Percentiles rank a stretch among this genome's conserved stretches.
phyloP scores from a whole-genome alignment of 92 coral and sea anemone species.

The Anthopleura xanthogrammica region DNA sequence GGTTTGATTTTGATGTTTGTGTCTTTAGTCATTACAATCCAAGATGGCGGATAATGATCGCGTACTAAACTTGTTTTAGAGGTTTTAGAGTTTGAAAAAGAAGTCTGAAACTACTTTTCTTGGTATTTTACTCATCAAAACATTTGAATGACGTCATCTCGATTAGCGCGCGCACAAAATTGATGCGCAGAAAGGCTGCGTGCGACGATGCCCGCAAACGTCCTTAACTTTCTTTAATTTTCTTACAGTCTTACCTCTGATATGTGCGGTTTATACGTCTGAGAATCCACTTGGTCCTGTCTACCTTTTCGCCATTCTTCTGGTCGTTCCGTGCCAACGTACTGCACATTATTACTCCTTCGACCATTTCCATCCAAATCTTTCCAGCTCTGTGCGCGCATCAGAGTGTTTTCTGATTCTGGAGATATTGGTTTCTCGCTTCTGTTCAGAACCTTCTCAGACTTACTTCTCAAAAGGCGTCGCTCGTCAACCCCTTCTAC shows the following conservation, averaged over 20 bases:
- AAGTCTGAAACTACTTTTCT: too few species aligned
- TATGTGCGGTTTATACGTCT: not conserved
- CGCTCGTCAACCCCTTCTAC: conserved; percentile 9
- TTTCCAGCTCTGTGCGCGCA: conserved; percentile 33
- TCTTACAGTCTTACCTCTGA: not conserved
- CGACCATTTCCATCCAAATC: conserved; percentile 13
- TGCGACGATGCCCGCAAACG: too few species aligned
- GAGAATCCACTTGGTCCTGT: not conserved
- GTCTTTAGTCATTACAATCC: too few species aligned
- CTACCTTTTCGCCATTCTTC: not conserved
- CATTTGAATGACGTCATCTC: too few species aligned
- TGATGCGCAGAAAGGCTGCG: too few species aligned
- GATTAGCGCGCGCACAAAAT: too few species aligned
- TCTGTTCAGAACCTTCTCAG: conserved; percentile 30
- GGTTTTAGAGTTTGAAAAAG: too few species aligned
- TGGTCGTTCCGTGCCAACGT: not conserved
- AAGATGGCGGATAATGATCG: too few species aligned
- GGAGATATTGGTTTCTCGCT: not conserved
- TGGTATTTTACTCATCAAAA: too few species aligned
- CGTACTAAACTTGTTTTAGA: too few species aligned
- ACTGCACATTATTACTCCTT: not conserved
- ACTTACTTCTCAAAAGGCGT: conserved; percentile 25
- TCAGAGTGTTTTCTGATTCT: conserved; percentile 4
- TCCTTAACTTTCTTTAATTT: not conserved
- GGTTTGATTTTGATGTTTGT: too few species aligned